A percentile compares a stretch with the other conserved stretches of the same genome.
phyloP scores from a whole-genome alignment of 2,888 invertebrate genomes.

The Strigamia transsilvanica region DNA sequence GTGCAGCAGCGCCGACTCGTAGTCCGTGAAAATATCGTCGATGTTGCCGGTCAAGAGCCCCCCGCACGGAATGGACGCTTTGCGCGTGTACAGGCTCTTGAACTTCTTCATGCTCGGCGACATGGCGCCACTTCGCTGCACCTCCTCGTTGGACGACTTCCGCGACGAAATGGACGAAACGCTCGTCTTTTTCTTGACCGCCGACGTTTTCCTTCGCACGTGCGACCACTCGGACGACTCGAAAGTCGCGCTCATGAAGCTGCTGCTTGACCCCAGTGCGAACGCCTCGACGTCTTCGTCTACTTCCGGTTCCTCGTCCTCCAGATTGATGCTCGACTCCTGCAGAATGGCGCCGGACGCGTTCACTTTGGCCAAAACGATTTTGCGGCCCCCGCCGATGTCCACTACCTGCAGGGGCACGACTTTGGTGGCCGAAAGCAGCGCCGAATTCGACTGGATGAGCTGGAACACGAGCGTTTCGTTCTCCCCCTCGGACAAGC shows the following conservation, averaged over 20 bases:
- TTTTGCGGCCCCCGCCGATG: slow-evolving; percentile 67
- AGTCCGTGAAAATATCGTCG: slow-evolving; percentile 44
- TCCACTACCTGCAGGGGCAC: slow-evolving; percentile 80
- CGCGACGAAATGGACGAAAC: not conserved
- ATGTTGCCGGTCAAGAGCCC: slow-evolving; percentile 46
- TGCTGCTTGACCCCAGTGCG: not conserved
- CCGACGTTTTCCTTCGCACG: not conserved
- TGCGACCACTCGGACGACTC: not conserved
- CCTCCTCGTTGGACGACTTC: not conserved
- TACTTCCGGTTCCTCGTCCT: not conserved
- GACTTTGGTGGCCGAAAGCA: slow-evolving; percentile 16
- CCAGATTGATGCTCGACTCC: not conserved
- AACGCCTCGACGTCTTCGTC: not conserved
- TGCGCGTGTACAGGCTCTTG: slow-evolving; percentile 25
- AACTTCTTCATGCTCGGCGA: slow-evolving; percentile 37
- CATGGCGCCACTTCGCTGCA: not conserved
- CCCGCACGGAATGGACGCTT: slow-evolving; percentile 48
- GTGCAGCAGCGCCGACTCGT: not conserved
- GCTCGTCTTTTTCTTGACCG: slow-evolving; percentile 1
- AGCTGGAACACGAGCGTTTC: slow-evolving; percentile 72
- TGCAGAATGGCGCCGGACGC: slow-evolving; percentile 30
- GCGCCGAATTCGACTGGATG: slow-evolving; percentile 5
- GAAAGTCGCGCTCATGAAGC: not conserved
- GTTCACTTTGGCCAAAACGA: slow-evolving; percentile 64
- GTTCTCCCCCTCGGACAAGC: slow-evolving; percentile 75